Base-by-base conservation (phyloP, 2,797 vertebrate genomes). In the Dryobates pubescens region DNA sequence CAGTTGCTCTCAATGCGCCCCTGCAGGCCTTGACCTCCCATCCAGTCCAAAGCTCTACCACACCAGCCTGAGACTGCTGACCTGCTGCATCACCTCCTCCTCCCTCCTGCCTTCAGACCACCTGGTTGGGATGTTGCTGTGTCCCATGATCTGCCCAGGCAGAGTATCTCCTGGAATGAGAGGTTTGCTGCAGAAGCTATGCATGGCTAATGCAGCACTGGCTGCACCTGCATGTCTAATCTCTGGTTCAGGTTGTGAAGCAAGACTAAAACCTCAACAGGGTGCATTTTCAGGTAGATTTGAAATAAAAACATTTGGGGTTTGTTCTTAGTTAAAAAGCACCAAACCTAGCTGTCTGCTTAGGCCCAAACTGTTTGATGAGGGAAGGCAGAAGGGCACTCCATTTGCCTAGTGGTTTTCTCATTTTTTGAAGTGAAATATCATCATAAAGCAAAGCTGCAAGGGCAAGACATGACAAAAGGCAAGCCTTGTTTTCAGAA, bases 251-350 rank as follows among this genome's bases (percentile, higher is more conserved):
- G 7, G 45, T 72, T 51, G 12, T 69, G 56, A 75, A 78, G 41
- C 63, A 54, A 32, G 30, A 68, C 54, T 41, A 53, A 82, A 92
- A 71, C 32, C 45, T 77, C 0, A 91, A 68, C 13, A 23, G 8
- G 10, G 41, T 43, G 12, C 20, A 14, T 75, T 92, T 77, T 87
- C 58, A 76, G 64, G n/a, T 83, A 63, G 36, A 45, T n/a, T 70
- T 61, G 18, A 58, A 81, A 83, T 41, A 18, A 92, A 94, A 89
- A 72, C 8, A 12, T n/a, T 22, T 86, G 63, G 59, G 41, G 32
- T 83, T 92, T 91, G 29, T 45, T 78, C 71, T 77, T 81, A 78
- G 59, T 73, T 47, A 88, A 80, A 77, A 89, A 67, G 34, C 58
- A 68, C 86, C 20, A 57, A 80, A 64, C 82, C 27, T 22, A 77